Base-by-base conservation (phyloP, 2,888 invertebrate genomes). In the Synergus japonicus region DNA sequence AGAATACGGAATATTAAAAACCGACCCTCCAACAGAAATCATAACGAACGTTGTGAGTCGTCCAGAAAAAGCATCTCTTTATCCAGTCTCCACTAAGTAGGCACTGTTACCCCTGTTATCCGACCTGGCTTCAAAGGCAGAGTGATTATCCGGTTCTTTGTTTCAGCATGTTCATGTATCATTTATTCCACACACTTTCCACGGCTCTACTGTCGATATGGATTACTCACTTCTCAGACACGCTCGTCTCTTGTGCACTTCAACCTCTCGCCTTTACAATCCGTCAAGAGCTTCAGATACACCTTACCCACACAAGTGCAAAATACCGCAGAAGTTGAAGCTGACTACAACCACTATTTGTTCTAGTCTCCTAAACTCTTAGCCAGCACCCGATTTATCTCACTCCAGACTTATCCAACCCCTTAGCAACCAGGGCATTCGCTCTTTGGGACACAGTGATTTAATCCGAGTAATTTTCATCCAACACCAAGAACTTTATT, bases 271-370 rank as follows among this genome's bases (percentile, higher is more conserved):
- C 81, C 81, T 79, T 82, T 76, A 73, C 76, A 60, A 67, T 64
- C 77, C 64, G 67, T 54, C 29, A 76, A 73, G 73, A 73, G 73
- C 37, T 73, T 15, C 5, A 29, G 46, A 54, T 22, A 78, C 78
- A 80, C 60, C 18, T 80, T 79, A 83, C 80, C 79, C 79, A 77
- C 76, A 78, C 78, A 64, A 80, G 79, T 80, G 82, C 80, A 85
- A 89, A 89, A 90, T 90, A 87, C 87, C 90, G 86, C 87, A 87
- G 86, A 86, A 87, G 85, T 88, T 88, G 87, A 89, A 87, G 86
- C 88, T 86, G 86, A 88, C 89, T 88, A 89, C 88, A 88, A 90
- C 89, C 88, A 89, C 88, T 90, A 90, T 90, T 90, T 89, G 89
- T 86, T 85, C 85, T 85, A 85, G 82, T 83, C 81, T 83, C 76